These are phyloP conservation scores for Chelmon rostratus DNA, from an alignment of 2,797 vertebrate species.

Conservation along the genomic window DNA sequence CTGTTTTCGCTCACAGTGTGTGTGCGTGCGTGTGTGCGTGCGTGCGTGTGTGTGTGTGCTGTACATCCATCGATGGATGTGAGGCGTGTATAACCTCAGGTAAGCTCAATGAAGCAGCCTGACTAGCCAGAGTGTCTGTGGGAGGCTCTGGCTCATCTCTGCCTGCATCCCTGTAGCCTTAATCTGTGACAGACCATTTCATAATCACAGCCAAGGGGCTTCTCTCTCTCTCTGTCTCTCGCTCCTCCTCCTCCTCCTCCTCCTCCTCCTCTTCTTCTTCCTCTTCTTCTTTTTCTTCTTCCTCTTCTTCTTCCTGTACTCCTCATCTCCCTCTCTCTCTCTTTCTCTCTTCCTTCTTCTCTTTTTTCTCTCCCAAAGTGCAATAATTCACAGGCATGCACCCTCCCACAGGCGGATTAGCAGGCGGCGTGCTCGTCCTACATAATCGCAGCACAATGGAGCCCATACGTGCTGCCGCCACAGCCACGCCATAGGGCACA, in stretches of 20 bases:
- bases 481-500: conserved; percentile 80
- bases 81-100: conserved; percentile 88
- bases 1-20: conserved; percentile 61
- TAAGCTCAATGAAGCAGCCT: conserved; percentile 88
- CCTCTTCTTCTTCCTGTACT: conserved; percentile 63
- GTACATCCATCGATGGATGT: conserved; percentile 83
- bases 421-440: conserved; percentile 86
- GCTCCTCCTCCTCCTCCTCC: conserved; percentile 41
- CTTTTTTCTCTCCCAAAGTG: conserved; percentile 76
- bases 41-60: conserved; percentile 46
- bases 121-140: conserved; percentile 87
- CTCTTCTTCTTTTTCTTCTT: conserved; percentile 43
- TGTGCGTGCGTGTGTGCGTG: conserved; percentile 64
- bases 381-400: conserved; percentile 87
- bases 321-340: conserved; percentile 54
- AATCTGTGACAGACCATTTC: conserved; percentile 92
- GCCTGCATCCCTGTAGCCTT: conserved; percentile 88
- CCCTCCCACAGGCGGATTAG: conserved; percentile 90
- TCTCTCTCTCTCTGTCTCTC: conserved; percentile 47
- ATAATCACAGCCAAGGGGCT: conserved; percentile 90
- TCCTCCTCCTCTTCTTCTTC: conserved; percentile 29
- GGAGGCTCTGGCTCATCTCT: conserved; percentile 88
- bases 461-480: conserved; percentile 75
- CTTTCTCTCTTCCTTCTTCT: conserved; percentile 32
- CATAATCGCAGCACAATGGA: conserved; percentile 88